Evolutionary conservation across 2,797 vertebrate species (phyloP), one percentile per base, ranked within the genome.

Genomic region (Mareca penelope): DNA sequence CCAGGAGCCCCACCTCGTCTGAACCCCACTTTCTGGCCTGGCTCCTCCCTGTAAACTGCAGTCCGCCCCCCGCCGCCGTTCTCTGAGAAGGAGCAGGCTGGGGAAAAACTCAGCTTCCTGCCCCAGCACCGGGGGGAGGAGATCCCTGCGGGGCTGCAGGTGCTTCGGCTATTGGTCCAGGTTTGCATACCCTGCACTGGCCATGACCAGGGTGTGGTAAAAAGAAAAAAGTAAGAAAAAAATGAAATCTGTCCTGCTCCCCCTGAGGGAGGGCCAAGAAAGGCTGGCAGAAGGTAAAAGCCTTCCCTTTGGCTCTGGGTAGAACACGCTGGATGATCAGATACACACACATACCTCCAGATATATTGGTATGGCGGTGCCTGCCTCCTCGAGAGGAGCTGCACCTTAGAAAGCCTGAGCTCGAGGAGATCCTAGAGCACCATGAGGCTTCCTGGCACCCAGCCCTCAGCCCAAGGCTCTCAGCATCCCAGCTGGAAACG

Each of bases 201-300:
- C 91, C 55, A 75, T 10, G 29, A 91, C 90, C 87, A 95, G 90
- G 86, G 63, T 61, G 76, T 80, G 89, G 44, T 65, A 85, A 84
- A 65, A 87, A 81, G 19, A 55, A 81, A 69, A 46, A 6, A 6
- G 29, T 48, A 60, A 73, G 60, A 52, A 69, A 50, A 52, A 24
- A 29, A 15, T 18, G 4, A 42, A 18, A 42, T 9, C 77, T 86
- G 63, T 88, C 85, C 64, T 80, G 95, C 60, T 94, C 93, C 93
- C 93, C 96, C 93, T 94, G 87, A 96, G 90, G 83, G 86, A 91
- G 89, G 46, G 67, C 46, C 52, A 89, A 88, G 84, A 91, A 90
- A 94, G 93, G 94, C 96, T 77, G 57, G 61, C 89, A 94, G 39
- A 63, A 89, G 86, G 80, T 67, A 65, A 89, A 86, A 79, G 90